Evolutionary conservation across 2,797 vertebrate genomes (phyloP), one percentile per base, ranked within the genome.

Genomic region (Darevskia nairensis): DNA sequence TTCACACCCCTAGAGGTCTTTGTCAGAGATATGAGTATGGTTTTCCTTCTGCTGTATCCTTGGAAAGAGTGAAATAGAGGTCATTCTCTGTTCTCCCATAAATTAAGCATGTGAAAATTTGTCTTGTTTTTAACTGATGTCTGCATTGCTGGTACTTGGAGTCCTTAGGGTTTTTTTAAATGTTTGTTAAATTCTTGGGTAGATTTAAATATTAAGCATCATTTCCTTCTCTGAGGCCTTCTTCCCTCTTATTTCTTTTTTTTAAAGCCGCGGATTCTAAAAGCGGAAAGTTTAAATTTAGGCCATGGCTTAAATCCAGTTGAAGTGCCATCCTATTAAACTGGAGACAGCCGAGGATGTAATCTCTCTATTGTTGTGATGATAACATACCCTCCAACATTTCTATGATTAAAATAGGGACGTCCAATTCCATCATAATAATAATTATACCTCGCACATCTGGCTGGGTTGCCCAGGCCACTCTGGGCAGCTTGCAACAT

Each of bases 31-130:
- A 21, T 44, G 82, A 92, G 23, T 72, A 4, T 39, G 25, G 78
- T 90, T 83, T 91, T 91, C n/a, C 74, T 94, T 86, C 86, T 89
- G 61, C 71, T 2, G 1, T 55, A 32, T 86, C 29, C 39, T 35
- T 86, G 71, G 93, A 81, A 90, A 91, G 11, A 9, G 3, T 46
- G 84, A 76, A 89, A 72, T 15, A 27, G 0, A 3, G 82, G 50
- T 21, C 77, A 21, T 59, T 91, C 41, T 79, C 61, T 89, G 19
- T 74, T 77, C 8, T 89, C 13, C 68, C 64, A 90, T 89, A 91
- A 94, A 88, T 89, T 82, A 92, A 88, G 3, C 41, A 75, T 8
- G 21, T 41, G 68, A 50, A 76, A 21, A 4, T 77, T 94, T 74
- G 13, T 69, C 91, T 2, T 90, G 64, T 85, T 89, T 92, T 90